Base-by-base conservation (phyloP, 35 echinoderm and acorn worm species). In the Holothuria glaberrima region DNA sequence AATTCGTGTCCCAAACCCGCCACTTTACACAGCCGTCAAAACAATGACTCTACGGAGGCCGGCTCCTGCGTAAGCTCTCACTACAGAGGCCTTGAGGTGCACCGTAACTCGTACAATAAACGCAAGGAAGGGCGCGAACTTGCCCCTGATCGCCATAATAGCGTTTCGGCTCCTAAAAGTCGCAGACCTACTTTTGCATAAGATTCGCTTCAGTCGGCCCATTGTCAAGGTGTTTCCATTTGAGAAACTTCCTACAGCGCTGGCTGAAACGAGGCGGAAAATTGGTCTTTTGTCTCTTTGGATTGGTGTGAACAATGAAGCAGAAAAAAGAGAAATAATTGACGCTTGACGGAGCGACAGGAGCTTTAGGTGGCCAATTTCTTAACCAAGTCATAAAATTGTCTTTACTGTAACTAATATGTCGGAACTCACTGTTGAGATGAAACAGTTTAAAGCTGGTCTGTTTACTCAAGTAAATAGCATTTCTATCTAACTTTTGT, bases 211-310 rank as follows among this genome's bases (percentile, higher is more conserved):
- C 71, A 75, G 71, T 44, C 21, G 71, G n/a, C 46, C 21, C 30
- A 75, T 75, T 75, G 71, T 75, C 13, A 72, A 41, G 30, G 32
- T 41, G 71, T 75, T 75, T 75, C 71, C 14, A 44, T 41, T 75
- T 22, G 30, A 21, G 46, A 21, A 16, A 20, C 34, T 75, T 41
- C 71, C 71, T 44, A 75, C 71, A 21, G 71, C 30, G 71, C 30
- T 21, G 33, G 24, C 17, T 75, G 18, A 44, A 75, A 75, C 71
- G 29, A 46, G 36, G 71, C 71, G 71, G 24, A 75, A 75, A 75
- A 75, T 75, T 18, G 46, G 9, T 44, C 71, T 21, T 44, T 75
- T 75, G 33, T 75, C 71, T 41, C 71, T 14, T 41, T 75, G 18
- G 24, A 18, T 22, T 41, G 71, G 71, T 75, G 71, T 41, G 71